A percentile compares a stretch with the other conserved stretches of the same genome.
Evolutionary conservation across 1,140 invertebrate genomes (phyloP).

Genomic region (Anthonomus grandis): DNA sequence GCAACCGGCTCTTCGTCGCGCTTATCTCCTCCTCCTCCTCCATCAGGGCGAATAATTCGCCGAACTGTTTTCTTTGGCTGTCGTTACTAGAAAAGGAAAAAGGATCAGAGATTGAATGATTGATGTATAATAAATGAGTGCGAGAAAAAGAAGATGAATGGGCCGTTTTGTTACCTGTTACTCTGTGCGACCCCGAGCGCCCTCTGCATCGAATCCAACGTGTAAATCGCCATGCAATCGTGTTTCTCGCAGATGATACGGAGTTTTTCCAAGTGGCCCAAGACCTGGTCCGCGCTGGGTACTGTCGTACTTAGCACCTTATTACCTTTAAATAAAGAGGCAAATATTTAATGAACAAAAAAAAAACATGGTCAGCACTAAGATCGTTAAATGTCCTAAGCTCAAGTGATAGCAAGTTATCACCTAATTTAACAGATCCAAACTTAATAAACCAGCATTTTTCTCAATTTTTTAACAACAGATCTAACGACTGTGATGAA

Average conservation of each 20-base stretch:
- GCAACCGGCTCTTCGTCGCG: conserved; percentile 51
- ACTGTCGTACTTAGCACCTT: conserved; percentile 48
- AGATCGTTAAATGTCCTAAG: no score
- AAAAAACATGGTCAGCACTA: no score
- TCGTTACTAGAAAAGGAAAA: conserved; percentile 63
- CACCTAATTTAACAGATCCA: no score
- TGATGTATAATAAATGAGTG: neutral
- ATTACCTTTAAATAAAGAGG: conserved; percentile 33
- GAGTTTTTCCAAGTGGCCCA: conserved; percentile 89
- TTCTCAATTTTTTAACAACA: no score
- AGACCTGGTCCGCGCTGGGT: conserved; percentile 74
- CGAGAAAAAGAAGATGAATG: no score
- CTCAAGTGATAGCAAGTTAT: no score
- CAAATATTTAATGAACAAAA: no score
- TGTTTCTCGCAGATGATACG: conserved; percentile 67
- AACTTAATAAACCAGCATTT: no score
- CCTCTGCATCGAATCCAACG: conserved; percentile 83
- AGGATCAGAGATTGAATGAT: neutral
- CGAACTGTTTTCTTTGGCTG: conserved; percentile 81
- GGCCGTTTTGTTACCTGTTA: conserved; percentile 51
- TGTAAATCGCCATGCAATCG: conserved; percentile 63
- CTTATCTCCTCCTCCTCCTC: conserved; percentile 77
- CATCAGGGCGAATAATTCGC: conserved; percentile 85
- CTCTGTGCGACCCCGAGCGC: conserved; percentile 77
- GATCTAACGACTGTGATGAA: no score